These are phyloP conservation scores for Plectropomus leopardus DNA, from an alignment of 2,113 vertebrate species.

Conservation along the genomic window DNA sequence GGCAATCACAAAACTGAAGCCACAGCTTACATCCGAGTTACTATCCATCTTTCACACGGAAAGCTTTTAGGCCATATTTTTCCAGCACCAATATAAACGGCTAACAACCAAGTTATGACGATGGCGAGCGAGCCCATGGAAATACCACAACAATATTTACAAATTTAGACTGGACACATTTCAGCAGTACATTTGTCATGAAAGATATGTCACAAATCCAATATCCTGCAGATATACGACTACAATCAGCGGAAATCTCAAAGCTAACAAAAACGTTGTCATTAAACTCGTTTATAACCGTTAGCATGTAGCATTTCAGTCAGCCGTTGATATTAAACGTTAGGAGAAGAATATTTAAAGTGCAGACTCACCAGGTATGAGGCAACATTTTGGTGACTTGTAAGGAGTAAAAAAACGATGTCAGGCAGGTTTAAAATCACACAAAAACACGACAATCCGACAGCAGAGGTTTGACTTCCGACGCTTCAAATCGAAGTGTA, in stretches of 20 bases:
- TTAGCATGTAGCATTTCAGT: background rate
- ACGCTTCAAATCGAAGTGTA: background rate
- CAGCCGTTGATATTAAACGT: accelerated
- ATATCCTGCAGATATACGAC: background rate
- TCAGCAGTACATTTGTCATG: too few species aligned
- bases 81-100: too few species aligned
- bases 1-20: too few species aligned
- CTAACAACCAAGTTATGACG: too few species aligned
- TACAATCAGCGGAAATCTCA: background rate
- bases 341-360: background rate
- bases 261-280: background rate
- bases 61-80: too few species aligned
- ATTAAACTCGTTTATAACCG: background rate
- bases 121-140: too few species aligned
- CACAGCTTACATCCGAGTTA: too few species aligned
- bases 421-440: background rate
- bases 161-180: background rate
- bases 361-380: constrained; percentile 11
- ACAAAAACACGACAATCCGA: background rate
- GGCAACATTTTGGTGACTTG: background rate
- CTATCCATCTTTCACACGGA: too few species aligned
- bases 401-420: background rate
- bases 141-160: too few species aligned
- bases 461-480: background rate
- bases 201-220: background rate